Evolutionary conservation across 2,797 vertebrate species (phyloP).

Genomic region (Muscicapa striata): DNA sequence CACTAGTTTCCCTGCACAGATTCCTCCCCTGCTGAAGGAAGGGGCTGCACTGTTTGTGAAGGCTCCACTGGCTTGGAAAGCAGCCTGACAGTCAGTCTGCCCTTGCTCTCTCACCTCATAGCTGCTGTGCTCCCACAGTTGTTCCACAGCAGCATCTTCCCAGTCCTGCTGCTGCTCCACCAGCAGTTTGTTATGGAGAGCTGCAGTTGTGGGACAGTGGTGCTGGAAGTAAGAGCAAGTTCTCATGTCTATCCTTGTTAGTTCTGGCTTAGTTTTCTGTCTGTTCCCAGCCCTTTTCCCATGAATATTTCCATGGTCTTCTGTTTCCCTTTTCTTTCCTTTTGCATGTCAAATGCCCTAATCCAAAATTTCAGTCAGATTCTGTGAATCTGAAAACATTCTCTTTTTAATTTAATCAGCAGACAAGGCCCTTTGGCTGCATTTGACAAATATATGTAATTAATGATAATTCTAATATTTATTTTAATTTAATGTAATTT

Average conservation of each 20-base stretch:
- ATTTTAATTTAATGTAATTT: slow-evolving; percentile 39
- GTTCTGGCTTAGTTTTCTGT: background rate
- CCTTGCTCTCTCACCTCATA: background rate
- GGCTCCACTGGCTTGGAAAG: background rate
- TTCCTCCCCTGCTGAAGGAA: background rate
- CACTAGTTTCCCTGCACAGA: background rate
- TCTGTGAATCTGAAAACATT: slow-evolving; percentile 1
- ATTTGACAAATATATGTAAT: background rate
- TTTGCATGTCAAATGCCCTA: background rate
- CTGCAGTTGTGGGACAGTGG: background rate
- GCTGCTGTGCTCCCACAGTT: background rate
- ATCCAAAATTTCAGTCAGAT: slow-evolving; percentile 2
- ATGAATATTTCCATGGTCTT: background rate
- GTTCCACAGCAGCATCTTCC: background rate
- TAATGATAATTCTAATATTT: slow-evolving; percentile 13
- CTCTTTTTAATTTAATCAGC: background rate
- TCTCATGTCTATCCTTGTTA: background rate
- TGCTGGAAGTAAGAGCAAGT: background rate
- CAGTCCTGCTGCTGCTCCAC: background rate
- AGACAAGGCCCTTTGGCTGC: slow-evolving; percentile 2
- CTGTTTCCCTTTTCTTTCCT: background rate
- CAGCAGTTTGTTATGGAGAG: background rate
- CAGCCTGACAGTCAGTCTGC: background rate
- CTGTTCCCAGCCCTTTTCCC: background rate
- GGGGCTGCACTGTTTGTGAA: background rate